Evolutionary conservation across 2,888 invertebrate species (phyloP).

Genomic region (Sphaerophoria rueppellii): DNA sequence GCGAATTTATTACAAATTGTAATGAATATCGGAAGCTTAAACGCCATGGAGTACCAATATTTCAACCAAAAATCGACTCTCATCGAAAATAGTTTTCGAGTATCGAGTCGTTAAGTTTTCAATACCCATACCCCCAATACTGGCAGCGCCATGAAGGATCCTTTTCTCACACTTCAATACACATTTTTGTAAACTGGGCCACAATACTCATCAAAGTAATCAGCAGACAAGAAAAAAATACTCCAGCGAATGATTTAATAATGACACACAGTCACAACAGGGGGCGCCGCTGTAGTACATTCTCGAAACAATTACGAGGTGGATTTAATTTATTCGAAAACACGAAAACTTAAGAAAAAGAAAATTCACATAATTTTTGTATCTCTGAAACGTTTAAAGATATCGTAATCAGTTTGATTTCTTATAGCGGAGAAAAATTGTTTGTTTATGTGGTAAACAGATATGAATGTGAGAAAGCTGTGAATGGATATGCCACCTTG

Average conservation of each 20-base stretch:
- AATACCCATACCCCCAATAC: conserved; percentile 38
- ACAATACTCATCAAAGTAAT: conserved; percentile 45
- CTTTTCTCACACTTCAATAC: conserved; percentile 25
- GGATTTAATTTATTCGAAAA: conserved; percentile 62
- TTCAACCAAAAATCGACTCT: conserved; percentile 7
- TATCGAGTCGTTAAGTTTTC: conserved; percentile 52
- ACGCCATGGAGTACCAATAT: conserved; percentile 40
- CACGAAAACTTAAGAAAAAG: conserved; percentile 27
- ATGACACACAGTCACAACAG: conserved; percentile 66
- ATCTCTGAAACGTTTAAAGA: conserved; percentile 5
- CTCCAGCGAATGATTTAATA: conserved; percentile 63
- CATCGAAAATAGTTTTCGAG: conserved; percentile 15
- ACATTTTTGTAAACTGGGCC: conserved; percentile 49
- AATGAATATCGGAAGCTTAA: conserved; percentile 71
- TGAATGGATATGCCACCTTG: conserved; percentile 61
- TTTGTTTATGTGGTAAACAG: conserved; percentile 71
- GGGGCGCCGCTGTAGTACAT: conserved; percentile 41
- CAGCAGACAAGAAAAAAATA: neutral
- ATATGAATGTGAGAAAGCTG: conserved; percentile 72
- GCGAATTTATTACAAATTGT: conserved; percentile 55
- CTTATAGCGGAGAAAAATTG: conserved; percentile 35
- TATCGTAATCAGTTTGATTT: conserved; percentile 42
- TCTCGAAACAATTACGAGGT: conserved; percentile 24
- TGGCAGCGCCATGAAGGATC: no score
- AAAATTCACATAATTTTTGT: conserved; percentile 49